These are phyloP conservation scores for Minunthozetes semirufus DNA, from an alignment of 2,888 invertebrate species.

Conservation along the genomic window DNA sequence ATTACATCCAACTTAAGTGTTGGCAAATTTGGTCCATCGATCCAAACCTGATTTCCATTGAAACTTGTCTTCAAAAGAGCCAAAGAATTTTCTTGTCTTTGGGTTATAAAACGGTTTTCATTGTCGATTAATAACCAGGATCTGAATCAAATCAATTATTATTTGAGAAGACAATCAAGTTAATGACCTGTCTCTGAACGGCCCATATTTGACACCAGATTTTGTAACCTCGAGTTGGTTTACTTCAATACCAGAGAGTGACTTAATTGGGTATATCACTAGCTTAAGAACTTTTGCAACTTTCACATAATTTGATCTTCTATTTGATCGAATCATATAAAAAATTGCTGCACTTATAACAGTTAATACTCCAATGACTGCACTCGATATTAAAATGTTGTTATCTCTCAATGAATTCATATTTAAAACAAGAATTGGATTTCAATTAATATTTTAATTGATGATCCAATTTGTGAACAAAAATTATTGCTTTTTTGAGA, in stretches of 20 bases:
- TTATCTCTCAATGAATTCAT: too few relatives aligned
- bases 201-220: conserved; percentile 24
- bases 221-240: conserved; percentile 1
- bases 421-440: too few relatives aligned
- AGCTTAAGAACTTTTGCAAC: conserved; percentile 31
- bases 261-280: conserved; percentile 38
- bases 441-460: too few relatives aligned
- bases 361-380: background rate
- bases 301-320: background rate
- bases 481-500: too few relatives aligned
- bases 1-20: conserved; percentile 26
- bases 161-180: background rate
- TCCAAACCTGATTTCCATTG: conserved; percentile 23
- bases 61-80: conserved; percentile 16
- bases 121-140: conserved; percentile 20
- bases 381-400: too few relatives aligned
- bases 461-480: too few relatives aligned
- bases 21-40: conserved; percentile 21
- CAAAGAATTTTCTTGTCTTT: conserved; percentile 11
- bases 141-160: background rate
- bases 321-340: background rate
- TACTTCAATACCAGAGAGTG: conserved; percentile 37
- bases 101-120: conserved; percentile 30
- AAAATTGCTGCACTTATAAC: background rate
- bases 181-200: conserved; percentile 29